phyloP scores from a whole-genome alignment of 2,797 vertebrate genomes.

The Glyptemys insculpta region DNA sequence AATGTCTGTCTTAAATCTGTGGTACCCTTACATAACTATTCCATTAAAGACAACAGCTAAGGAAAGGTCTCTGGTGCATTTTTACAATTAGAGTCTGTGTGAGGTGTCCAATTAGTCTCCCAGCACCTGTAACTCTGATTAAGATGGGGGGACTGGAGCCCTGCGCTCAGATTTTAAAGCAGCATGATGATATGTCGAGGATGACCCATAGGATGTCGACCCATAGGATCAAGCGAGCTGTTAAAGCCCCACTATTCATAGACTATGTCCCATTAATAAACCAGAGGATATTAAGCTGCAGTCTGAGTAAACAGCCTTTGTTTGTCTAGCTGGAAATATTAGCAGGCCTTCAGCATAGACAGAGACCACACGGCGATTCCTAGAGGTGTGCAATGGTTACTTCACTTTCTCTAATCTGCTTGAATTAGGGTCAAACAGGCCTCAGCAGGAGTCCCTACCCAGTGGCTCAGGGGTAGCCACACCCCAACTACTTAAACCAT shows the following conservation, averaged over 20 bases:
- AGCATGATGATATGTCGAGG: rapidly evolving
- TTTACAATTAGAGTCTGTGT: not conserved
- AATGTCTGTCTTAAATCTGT: rapidly evolving
- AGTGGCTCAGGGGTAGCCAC: not conserved
- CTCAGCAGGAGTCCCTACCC: not conserved
- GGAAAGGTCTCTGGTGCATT: rapidly evolving
- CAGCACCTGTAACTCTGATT: not conserved
- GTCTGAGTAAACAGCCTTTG: not conserved
- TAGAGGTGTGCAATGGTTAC: not conserved
- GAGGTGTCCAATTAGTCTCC: not conserved
- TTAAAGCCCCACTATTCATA: not conserved
- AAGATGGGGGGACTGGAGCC: not conserved
- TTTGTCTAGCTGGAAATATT: not conserved
- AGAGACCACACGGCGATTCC: not conserved
- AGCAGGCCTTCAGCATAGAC: not conserved
- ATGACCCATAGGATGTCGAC: not conserved
- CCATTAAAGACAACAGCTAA: not conserved
- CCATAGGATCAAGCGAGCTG: not conserved
- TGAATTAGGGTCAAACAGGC: not conserved
- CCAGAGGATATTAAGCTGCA: not conserved
- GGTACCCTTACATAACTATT: not conserved
- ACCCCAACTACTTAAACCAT: rapidly evolving
- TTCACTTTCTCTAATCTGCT: not conserved
- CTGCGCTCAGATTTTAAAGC: not conserved
- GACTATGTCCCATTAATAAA: not conserved